Conservation (phyloP, 2,113 vertebrate genomes). For the Gymnobelideus leadbeateri region DNA sequence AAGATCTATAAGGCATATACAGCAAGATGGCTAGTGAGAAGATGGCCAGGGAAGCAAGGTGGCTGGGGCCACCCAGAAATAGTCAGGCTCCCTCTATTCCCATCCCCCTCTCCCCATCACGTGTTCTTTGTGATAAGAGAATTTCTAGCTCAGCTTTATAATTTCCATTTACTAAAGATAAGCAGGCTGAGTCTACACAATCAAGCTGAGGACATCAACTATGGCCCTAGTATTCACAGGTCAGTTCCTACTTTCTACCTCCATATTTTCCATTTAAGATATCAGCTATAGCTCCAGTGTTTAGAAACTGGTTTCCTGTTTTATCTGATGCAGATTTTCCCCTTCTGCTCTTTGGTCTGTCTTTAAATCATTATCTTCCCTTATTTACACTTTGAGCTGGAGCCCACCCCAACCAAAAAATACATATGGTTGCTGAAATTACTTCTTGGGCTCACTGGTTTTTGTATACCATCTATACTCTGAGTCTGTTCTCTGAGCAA, state of each 20-base stretch:
- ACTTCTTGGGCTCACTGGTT: background rate
- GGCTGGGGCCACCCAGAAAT: background rate
- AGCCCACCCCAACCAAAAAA: background rate
- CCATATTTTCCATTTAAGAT: background rate
- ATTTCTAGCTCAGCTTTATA: background rate
- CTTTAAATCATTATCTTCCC: background rate
- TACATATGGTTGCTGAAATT: background rate
- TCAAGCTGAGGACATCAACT: background rate
- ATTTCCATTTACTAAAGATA: background rate
- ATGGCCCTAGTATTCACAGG: background rate
- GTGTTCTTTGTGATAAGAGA: background rate
- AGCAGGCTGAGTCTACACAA: background rate
- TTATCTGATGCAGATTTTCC: background rate
- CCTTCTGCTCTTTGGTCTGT: background rate
- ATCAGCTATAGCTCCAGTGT: background rate
- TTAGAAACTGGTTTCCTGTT: background rate
- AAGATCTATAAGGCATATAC: background rate
- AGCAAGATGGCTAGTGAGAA: background rate
- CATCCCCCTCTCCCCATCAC: background rate
- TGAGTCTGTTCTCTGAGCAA: background rate
- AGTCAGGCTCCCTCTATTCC: background rate
- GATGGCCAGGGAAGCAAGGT: background rate
- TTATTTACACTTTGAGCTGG: background rate
- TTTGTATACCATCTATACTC: background rate
- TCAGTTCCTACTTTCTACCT: background rate